A percentile compares a stretch with the other conserved stretches of the same genome.
Evolutionary conservation across 2,888 invertebrate genomes (phyloP).

Genomic region (Lithophane socia): DNA sequence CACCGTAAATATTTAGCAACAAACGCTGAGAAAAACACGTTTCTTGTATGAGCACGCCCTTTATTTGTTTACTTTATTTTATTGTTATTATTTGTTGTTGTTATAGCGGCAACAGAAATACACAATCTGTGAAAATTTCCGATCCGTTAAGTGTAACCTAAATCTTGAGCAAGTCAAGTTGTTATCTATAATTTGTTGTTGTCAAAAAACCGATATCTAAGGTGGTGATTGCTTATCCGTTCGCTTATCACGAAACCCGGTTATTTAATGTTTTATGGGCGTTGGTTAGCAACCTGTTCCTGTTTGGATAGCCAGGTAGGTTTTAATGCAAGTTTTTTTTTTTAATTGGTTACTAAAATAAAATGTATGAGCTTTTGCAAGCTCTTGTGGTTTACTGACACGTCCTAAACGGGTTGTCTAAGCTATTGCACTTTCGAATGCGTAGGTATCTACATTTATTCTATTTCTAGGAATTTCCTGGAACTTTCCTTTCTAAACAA

Average conservation of each 20-base stretch:
- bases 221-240: slow-evolving; percentile 45
- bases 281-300: slow-evolving; percentile 53
- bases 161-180: slow-evolving; percentile 7
- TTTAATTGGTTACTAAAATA: not conserved
- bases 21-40: too few species aligned
- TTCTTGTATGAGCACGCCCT: too few species aligned
- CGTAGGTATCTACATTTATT: slow-evolving; percentile 5
- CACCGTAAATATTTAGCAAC: too few species aligned
- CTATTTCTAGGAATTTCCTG: not conserved
- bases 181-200: slow-evolving; percentile 51
- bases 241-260: slow-evolving; percentile 37
- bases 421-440: slow-evolving; percentile 3
- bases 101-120: too few species aligned
- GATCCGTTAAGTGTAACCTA: slow-evolving; percentile 11
- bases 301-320: slow-evolving; percentile 6
- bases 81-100: too few species aligned
- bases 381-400: not conserved
- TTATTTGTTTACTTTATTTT: too few species aligned
- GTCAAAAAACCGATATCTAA: slow-evolving; percentile 50
- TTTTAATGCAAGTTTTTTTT: slow-evolving; percentile 21
- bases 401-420: not conserved
- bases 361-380: not conserved
- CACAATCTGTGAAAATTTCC: too few species aligned
- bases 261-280: slow-evolving; percentile 32
- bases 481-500: not conserved